Evolutionary conservation across 2,888 invertebrate species (phyloP).

Genomic region (Apamea monoglypha): DNA sequence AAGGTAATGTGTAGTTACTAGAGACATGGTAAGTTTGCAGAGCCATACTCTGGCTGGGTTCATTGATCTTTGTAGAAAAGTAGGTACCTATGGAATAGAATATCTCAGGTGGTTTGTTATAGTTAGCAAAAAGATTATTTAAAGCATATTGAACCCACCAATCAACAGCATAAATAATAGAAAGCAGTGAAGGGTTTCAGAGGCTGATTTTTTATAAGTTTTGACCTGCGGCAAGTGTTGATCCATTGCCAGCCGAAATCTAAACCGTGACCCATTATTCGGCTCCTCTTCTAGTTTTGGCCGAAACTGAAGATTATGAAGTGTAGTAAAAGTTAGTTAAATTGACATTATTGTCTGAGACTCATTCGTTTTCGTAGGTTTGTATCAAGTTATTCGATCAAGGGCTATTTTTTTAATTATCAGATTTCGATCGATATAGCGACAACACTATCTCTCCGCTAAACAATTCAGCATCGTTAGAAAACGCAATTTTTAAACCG

Average conservation of each 20-base stretch:
- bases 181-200: not conserved
- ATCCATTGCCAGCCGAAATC: not conserved
- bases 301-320: not conserved
- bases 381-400: not conserved
- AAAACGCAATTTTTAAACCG: too few relatives aligned
- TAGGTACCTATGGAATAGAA: not conserved
- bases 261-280: not conserved
- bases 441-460: too few relatives aligned
- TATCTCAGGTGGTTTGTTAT: not conserved
- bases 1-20: not conserved
- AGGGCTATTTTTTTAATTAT: not conserved
- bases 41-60: not conserved
- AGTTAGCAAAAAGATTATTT: too few relatives aligned
- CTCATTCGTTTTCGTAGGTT: not conserved
- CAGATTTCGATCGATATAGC: not conserved
- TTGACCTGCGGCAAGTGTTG: not conserved
- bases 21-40: not conserved
- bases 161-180: not conserved
- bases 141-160: not conserved
- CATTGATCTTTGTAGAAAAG: not conserved
- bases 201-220: too few relatives aligned
- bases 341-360: not conserved
- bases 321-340: not conserved
- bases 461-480: too few relatives aligned
- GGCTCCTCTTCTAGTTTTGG: not conserved